Percentiles rank a stretch among this genome's conserved stretches.
Evolutionary conservation across 2,797 vertebrate species (phyloP).

Genomic region (Heliangelus exortis): DNA sequence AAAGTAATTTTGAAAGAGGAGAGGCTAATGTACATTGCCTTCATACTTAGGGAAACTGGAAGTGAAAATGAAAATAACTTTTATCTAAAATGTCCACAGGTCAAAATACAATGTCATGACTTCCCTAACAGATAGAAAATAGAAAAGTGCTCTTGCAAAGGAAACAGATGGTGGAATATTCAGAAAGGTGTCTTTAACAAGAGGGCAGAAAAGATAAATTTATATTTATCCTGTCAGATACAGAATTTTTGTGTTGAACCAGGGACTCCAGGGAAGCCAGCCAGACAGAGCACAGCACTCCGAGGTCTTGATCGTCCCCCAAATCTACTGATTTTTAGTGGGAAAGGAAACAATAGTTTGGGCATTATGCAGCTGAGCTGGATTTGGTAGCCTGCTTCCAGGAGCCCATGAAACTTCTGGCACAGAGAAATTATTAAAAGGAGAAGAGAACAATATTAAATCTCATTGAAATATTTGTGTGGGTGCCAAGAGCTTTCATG

Average conservation of each 20-base stretch:
- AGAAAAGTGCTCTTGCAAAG: background rate
- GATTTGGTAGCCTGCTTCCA: background rate
- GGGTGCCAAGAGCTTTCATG: background rate
- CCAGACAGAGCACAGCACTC: background rate
- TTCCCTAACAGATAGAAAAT: background rate
- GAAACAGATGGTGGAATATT: background rate
- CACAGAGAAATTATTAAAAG: background rate
- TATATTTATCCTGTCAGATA: background rate
- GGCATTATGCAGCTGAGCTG: background rate
- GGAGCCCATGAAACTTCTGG: background rate
- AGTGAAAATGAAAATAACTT: slow-evolving; percentile 43
- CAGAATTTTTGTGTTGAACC: background rate
- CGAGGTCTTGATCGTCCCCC: background rate
- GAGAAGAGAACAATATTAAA: background rate
- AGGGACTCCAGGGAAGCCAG: background rate
- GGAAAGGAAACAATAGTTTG: background rate
- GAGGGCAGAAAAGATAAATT: fast-evolving
- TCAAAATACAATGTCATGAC: slow-evolving; percentile 2
- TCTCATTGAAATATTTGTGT: background rate
- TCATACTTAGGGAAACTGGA: slow-evolving; percentile 18
- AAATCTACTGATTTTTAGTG: background rate
- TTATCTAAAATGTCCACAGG: slow-evolving; percentile 12
- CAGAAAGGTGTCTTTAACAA: background rate
- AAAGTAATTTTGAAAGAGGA: background rate
- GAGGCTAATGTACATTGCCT: background rate